Evolutionary conservation across 2,888 invertebrate genomes (phyloP).

Genomic region (Nephrotoma appendiculata): DNA sequence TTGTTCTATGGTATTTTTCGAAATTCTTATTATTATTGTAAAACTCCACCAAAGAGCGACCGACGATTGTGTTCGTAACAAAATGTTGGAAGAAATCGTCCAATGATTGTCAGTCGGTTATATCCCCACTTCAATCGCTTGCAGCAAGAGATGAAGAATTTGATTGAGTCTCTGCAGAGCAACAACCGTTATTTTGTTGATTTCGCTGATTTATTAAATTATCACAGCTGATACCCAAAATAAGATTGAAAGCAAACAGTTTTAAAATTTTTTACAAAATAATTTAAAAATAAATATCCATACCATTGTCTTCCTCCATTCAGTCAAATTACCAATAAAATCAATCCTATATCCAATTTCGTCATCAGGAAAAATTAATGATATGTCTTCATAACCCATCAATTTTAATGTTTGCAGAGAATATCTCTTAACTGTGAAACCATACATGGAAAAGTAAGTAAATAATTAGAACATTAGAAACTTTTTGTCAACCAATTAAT

Average conservation of each 20-base stretch:
- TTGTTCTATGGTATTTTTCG: background rate
- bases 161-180: background rate
- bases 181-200: background rate
- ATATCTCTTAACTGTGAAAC: no score
- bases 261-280: no score
- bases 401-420: no score
- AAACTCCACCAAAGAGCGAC: background rate
- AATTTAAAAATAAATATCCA: background rate
- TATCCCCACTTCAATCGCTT: background rate
- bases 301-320: background rate
- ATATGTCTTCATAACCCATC: no score
- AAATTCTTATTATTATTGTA: background rate
- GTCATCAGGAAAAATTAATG: background rate
- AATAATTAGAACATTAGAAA: no score
- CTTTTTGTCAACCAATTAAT: no score
- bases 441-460: no score
- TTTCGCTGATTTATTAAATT: no score
- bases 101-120: background rate
- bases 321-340: background rate
- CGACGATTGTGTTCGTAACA: background rate
- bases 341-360: background rate
- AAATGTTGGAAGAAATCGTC: background rate
- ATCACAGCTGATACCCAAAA: no score
- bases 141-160: background rate
- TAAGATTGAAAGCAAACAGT: no score